Evolutionary conservation across 30 jellyfish, hydroid and myxozoan species (phyloP), one percentile per base, ranked within the genome.

Genomic region (Catostylus mosaicus): DNA sequence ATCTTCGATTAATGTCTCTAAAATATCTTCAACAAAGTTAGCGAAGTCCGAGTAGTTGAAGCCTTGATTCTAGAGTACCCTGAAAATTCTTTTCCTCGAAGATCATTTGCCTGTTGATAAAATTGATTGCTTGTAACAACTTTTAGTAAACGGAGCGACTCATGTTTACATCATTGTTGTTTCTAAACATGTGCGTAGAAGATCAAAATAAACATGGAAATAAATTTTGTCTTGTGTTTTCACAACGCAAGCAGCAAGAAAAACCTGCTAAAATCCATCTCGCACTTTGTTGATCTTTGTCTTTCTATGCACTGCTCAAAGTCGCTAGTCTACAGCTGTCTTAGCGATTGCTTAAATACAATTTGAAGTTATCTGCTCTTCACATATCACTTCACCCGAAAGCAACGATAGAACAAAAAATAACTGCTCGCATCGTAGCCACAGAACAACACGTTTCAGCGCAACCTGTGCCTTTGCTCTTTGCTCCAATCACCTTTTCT

Each of bases 311-410:
- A 48, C 63, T 48, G 63, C 23, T 4, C 24, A 48, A 35, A 65
- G 30, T 37, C 26, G 80, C 37, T 19, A 34, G 35, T 3, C 65
- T 19, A 68, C 80, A 68, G 63, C 80, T 68, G 80, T 37, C 65
- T 68, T 35, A 3, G 18, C 38, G 18, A 37, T 68, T 1, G n/a
- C 20, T 23, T 0, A 22, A 68, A 36, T 32, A 4, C 65, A 37
- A 18, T 24, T 45, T 45, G 56, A 65, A 43, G 57, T 31, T 43
- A 65, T 65, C 26, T 31, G 56, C 56, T 26, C 5, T 34, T 35
- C 33, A 36, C n/a, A 68, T 37, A 20, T 35, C 80, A 68, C 7
- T 7, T 45, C 14, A 34, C 64, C n/a, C n/a, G 64, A 34, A 7
- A 24, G 34, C 20, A 26, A 34, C 74, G 31, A 29, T n/a, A 61